These are phyloP conservation scores for Corythornis madagascariensis DNA, from an alignment of 2,113 vertebrate genomes.

Conservation along the genomic window DNA sequence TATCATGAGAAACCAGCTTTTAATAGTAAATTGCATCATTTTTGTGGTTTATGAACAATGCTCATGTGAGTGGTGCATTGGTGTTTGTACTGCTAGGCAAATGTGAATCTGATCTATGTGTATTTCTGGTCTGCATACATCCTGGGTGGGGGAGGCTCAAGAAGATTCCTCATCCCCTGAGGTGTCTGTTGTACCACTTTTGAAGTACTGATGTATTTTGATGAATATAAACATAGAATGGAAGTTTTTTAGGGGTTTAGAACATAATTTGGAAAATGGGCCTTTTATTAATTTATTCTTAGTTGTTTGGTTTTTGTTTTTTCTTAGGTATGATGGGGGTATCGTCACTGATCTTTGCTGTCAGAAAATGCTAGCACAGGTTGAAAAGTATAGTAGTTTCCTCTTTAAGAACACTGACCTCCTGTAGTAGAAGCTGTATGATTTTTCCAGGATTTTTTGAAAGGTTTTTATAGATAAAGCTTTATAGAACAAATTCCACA, in stretches of 20 bases:
- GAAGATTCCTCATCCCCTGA: background rate
- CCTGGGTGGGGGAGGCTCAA: background rate
- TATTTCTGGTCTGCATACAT: background rate
- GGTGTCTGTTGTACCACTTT: background rate
- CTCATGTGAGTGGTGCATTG: accelerated
- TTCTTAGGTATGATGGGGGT: background rate
- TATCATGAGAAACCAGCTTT: background rate
- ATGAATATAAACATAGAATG: background rate
- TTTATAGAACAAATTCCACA: background rate
- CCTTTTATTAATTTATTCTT: background rate
- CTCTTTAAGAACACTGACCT: background rate
- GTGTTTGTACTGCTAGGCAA: background rate
- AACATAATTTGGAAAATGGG: background rate
- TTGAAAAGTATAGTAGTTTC: background rate
- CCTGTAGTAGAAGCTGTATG: background rate
- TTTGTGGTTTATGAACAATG: background rate
- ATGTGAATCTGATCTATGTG: background rate
- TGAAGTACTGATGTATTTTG: background rate
- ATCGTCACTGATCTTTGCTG: background rate
- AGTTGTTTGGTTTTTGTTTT: background rate
- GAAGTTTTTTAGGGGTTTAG: background rate
- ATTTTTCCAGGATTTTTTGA: background rate
- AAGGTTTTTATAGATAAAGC: background rate
- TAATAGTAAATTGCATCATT: background rate
- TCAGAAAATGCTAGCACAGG: background rate